Evolutionary conservation across 2,888 invertebrate genomes (phyloP).

Genomic region (Zootermopsis nevadensis): DNA sequence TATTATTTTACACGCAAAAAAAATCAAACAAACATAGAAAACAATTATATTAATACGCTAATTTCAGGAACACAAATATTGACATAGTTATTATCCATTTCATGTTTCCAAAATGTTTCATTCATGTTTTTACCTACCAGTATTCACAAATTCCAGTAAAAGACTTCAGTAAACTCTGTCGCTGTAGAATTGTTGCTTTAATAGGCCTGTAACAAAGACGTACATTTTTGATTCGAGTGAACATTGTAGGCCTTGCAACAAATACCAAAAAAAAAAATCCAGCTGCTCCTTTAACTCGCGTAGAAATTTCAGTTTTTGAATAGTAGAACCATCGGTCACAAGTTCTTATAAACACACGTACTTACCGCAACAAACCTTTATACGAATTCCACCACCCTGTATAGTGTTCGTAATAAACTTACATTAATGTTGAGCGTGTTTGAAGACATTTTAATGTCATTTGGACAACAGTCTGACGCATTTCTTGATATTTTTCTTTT

Average conservation of each 20-base stretch:
- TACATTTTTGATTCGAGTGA: background rate
- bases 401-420: background rate
- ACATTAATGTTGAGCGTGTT: background rate
- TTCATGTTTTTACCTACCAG: too few species aligned
- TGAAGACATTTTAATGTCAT: background rate
- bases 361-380: background rate
- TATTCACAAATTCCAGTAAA: background rate
- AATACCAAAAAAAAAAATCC: background rate
- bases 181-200: background rate
- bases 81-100: too few species aligned
- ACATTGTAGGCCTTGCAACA: background rate
- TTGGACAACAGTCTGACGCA: background rate
- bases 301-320: background rate
- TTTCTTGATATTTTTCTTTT: background rate
- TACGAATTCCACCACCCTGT: background rate
- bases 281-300: background rate
- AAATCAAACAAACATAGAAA: background rate
- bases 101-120: too few species aligned
- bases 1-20: background rate
- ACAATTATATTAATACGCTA: background rate
- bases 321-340: too few species aligned
- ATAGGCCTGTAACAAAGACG: background rate
- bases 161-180: background rate
- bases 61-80: slow-evolving; percentile 7
- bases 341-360: background rate